These are phyloP conservation scores for Psittacula echo DNA, from an alignment of 2,797 vertebrate genomes.

Conservation along the genomic window DNA sequence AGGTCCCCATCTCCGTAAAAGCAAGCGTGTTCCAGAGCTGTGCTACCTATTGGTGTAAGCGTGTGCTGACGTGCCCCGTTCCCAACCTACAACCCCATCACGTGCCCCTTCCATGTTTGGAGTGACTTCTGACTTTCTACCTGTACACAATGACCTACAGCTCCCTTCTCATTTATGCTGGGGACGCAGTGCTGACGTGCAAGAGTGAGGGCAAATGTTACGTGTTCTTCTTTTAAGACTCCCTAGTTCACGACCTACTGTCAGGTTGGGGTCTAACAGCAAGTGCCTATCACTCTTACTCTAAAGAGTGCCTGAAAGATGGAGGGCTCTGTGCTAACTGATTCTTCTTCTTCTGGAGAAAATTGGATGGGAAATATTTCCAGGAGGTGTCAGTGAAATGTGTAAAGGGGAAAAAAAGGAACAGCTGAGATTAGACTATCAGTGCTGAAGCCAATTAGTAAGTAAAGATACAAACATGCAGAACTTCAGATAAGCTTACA, in stretches of 20 bases:
- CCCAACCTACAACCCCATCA: not conserved
- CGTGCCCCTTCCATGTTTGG: not conserved
- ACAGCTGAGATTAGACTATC: not conserved
- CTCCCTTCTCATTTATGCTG: not conserved
- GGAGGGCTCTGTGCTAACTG: not conserved
- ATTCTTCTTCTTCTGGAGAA: not conserved
- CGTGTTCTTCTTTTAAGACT: not conserved
- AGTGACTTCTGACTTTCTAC: not conserved
- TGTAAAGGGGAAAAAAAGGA: not conserved
- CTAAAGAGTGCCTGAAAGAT: not conserved
- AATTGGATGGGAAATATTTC: not conserved
- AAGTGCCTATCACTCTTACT: not conserved
- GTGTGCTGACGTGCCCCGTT: not conserved
- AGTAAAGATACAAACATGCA: not conserved
- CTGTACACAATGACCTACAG: not conserved
- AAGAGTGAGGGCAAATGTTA: not conserved
- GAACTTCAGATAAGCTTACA: not conserved
- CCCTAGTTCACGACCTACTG: not conserved
- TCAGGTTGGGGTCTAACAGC: not conserved
- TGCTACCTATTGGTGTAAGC: fast-evolving
- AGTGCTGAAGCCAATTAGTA: not conserved
- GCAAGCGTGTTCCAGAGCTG: fast-evolving
- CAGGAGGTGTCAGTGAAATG: not conserved
- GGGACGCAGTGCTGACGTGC: not conserved
- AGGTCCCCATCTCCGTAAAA: not conserved